Conservation (phyloP, 2,113 vertebrate species). For the Cebus imitator region DNA sequence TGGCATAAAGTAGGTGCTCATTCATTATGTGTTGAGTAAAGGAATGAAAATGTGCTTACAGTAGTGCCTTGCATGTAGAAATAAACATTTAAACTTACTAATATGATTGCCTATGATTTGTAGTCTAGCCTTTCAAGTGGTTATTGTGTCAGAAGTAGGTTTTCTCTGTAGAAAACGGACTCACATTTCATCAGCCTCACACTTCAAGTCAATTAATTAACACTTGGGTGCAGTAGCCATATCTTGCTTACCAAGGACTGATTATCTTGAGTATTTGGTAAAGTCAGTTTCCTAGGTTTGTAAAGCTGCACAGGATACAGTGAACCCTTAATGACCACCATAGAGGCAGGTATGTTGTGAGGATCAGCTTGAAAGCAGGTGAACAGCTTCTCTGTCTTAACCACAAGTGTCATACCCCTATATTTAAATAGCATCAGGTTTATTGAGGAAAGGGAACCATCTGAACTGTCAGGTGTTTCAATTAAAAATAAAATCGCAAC, state of each 20-base stretch:
- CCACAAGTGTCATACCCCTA: constrained; percentile 25
- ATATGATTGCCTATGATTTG: background rate
- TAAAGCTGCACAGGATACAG: background rate
- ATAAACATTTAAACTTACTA: constrained; percentile 39
- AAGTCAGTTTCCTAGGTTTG: constrained; percentile 43
- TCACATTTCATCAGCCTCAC: background rate
- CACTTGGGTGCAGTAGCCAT: background rate
- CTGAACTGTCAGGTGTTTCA: constrained; percentile 73
- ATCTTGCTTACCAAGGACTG: constrained; percentile 14
- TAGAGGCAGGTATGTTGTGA: background rate
- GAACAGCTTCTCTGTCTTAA: constrained; percentile 33
- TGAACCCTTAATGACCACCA: background rate
- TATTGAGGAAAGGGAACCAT: constrained; percentile 69
- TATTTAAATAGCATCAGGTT: constrained; percentile 70
- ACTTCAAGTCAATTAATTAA: constrained; percentile 52
- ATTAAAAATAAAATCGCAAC: constrained; percentile 72
- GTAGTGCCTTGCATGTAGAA: constrained; percentile 12
- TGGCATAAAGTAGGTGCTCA: constrained; percentile 1
- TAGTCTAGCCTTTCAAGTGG: constrained; percentile 32
- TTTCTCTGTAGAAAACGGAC: constrained; percentile 38
- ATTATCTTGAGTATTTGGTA: constrained; percentile 29
- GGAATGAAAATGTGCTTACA: background rate
- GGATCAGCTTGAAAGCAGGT: constrained; percentile 38
- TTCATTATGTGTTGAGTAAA: constrained; percentile 49
- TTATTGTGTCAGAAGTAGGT: constrained; percentile 41